Evolutionary conservation across 2,797 vertebrate species (phyloP).

Genomic region (Mus minutoides): DNA sequence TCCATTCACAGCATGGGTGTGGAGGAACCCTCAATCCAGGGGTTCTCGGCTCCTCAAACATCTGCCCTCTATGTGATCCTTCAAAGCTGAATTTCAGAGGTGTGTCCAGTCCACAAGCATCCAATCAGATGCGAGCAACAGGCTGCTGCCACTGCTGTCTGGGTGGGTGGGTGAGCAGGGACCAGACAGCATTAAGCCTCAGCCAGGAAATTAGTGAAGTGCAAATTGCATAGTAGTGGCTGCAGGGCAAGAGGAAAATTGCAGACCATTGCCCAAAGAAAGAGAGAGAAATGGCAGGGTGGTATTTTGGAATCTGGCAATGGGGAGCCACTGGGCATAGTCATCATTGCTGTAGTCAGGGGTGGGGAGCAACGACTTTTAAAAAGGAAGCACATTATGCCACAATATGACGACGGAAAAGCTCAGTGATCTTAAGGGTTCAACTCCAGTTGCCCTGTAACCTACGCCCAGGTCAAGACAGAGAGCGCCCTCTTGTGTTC

Average conservation of each 20-base stretch:
- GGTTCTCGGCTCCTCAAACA: background rate
- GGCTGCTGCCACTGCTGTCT: background rate
- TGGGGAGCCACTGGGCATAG: conserved; percentile 15
- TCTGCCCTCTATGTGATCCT: background rate
- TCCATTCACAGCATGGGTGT: background rate
- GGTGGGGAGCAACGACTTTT: background rate
- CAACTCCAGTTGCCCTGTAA: background rate
- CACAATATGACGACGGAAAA: background rate
- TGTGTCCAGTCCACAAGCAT: background rate
- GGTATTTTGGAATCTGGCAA: conserved; percentile 71
- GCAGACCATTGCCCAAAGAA: conserved; percentile 62
- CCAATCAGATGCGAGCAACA: background rate
- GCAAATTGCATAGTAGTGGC: conserved; percentile 78
- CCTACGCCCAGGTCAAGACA: background rate
- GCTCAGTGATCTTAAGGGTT: background rate
- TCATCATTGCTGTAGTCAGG: background rate
- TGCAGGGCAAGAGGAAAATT: conserved; percentile 79
- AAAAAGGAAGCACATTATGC: background rate
- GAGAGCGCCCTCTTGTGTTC: background rate
- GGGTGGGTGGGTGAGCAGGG: conserved; percentile 41
- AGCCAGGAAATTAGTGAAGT: conserved; percentile 76
- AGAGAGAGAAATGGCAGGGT: conserved; percentile 72
- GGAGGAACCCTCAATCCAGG: background rate
- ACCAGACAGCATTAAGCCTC: conserved; percentile 52
- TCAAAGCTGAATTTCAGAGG: conserved; percentile 43